A percentile compares a stretch with the other conserved stretches of the same genome.
These are phyloP conservation scores for Protaetia brevitarsis DNA, from an alignment of 1,140 invertebrate species.

Conservation along the genomic window DNA sequence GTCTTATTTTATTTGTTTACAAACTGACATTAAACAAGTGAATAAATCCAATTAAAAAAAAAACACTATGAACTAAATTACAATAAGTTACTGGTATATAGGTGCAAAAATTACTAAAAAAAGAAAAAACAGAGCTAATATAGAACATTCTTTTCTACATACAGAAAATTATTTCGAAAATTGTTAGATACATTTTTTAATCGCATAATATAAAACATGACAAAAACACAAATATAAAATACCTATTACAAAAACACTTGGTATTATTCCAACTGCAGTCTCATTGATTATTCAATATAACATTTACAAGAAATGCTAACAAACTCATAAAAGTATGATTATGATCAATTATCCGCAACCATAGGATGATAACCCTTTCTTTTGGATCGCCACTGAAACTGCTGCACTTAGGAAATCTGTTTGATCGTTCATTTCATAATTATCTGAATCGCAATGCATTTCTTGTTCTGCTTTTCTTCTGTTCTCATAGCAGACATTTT, in stretches of 20 bases:
- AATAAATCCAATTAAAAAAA: too few relatives aligned
- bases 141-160: too few relatives aligned
- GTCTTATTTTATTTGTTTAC: too few relatives aligned
- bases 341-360: background rate
- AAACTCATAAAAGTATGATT: background rate
- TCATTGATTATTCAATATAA: background rate
- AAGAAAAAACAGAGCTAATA: too few relatives aligned
- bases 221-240: background rate
- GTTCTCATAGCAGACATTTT: background rate
- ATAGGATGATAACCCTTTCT: background rate
- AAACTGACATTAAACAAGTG: too few relatives aligned
- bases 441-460: background rate
- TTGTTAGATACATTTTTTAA: background rate
- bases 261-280: slow-evolving; percentile 4
- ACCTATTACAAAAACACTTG: background rate
- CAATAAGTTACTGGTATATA: too few relatives aligned
- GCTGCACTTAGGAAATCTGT: background rate
- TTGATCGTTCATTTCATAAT: background rate
- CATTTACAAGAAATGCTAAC: background rate
- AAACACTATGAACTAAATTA: too few relatives aligned
- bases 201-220: background rate
- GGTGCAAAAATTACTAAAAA: too few relatives aligned
- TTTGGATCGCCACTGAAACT: background rate
- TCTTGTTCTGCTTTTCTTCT: background rate
- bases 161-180: background rate